A percentile compares a stretch with the other conserved stretches of the same genome.
Conservation (phyloP, 2,888 invertebrate species). For the Oligia latruncula region DNA sequence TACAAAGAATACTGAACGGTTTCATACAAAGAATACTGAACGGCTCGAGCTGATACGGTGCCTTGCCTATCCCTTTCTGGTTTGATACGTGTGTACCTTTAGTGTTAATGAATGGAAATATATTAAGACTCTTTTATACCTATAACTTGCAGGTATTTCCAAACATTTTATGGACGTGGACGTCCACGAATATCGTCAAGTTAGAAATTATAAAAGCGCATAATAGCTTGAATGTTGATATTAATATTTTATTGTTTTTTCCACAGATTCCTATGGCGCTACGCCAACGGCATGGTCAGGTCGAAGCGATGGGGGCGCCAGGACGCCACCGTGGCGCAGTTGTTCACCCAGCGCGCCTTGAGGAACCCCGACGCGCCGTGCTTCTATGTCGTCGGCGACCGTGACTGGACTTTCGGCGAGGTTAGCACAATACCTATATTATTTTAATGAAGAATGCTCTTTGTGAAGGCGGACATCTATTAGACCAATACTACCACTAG, state of each 20-base stretch:
- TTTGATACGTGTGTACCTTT: no score
- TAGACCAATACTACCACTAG: not conserved
- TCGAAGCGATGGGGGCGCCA: constrained; percentile 88
- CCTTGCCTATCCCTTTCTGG: no score
- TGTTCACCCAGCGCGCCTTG: constrained; percentile 91
- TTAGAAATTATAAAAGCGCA: not conserved
- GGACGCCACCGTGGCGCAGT: constrained; percentile 91
- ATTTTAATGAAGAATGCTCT: not conserved
- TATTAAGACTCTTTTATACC: not conserved
- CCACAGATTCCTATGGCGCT: constrained; percentile 90
- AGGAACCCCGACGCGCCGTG: constrained; percentile 92
- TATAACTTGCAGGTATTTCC: not conserved
- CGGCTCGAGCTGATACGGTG: no score
- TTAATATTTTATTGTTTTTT: constrained; percentile 1
- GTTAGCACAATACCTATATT: constrained; percentile 75
- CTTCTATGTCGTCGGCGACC: constrained; percentile 92
- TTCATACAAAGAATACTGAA: no score
- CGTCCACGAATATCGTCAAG: not conserved
- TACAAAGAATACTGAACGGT: no score
- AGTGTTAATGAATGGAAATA: not conserved
- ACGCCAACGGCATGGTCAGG: constrained; percentile 86
- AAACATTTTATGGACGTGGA: not conserved
- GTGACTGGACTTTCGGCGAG: constrained; percentile 92
- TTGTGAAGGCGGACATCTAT: not conserved
- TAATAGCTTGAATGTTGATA: not conserved